A percentile compares a stretch with the other conserved stretches of the same genome.
Conservation (phyloP, 2,113 vertebrate genomes). For the Aegotheles bennettii region DNA sequence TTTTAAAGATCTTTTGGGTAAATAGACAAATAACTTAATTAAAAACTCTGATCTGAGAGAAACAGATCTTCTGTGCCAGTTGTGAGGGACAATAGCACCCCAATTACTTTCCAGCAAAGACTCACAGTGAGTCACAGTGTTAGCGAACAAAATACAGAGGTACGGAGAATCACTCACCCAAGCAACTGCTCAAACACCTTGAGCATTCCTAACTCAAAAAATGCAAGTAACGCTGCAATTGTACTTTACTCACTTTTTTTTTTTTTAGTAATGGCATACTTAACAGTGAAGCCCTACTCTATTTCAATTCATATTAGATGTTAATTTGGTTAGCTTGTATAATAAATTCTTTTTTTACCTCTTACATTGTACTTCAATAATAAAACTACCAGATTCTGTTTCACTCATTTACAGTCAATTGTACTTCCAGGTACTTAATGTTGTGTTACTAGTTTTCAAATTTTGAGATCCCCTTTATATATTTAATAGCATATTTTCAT, state of each 20-base stretch:
- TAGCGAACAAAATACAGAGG: neutral
- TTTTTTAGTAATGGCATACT: neutral
- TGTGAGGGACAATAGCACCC: neutral
- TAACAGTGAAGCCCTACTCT: neutral
- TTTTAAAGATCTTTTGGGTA: neutral
- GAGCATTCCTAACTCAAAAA: neutral
- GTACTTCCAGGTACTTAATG: neutral
- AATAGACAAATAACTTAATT: neutral
- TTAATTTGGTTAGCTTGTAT: neutral
- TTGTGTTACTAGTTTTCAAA: neutral
- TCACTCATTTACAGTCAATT: neutral
- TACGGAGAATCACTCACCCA: neutral
- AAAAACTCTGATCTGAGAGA: neutral
- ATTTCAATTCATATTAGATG: neutral
- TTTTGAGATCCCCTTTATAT: neutral
- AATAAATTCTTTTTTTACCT: neutral
- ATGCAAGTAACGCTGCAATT: neutral
- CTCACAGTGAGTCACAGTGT: neutral
- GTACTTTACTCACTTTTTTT: neutral
- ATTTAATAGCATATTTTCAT: neutral
- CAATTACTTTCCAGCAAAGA: neutral
- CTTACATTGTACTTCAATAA: neutral
- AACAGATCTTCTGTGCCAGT: neutral
- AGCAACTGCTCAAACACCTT: neutral
- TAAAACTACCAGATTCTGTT: neutral